Conservation (phyloP, 2,113 vertebrate species). For the Ellobius talpinus region DNA sequence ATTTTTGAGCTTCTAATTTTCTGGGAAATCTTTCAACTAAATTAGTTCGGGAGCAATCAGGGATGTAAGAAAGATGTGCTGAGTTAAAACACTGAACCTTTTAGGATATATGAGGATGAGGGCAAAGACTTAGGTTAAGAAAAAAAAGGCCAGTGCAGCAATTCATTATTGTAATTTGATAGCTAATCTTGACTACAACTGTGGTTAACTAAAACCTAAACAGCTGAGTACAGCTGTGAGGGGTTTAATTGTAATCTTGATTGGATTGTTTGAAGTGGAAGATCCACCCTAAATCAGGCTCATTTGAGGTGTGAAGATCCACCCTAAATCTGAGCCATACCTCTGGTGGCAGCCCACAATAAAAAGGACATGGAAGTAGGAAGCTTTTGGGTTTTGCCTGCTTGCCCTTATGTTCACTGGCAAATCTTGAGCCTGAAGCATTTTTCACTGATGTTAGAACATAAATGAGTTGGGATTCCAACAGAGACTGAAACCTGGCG, state of each 20-base stretch:
- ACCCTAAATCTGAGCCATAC: not conserved
- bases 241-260: not conserved
- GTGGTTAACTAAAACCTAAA: not conserved
- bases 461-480: not conserved
- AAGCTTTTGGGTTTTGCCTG: not conserved
- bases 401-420: not conserved
- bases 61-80: not conserved
- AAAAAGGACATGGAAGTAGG: not conserved
- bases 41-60: not conserved
- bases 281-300: not conserved
- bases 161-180: not conserved
- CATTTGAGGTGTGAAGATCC: not conserved
- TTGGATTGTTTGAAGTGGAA: not conserved
- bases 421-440: not conserved
- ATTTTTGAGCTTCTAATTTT: not conserved
- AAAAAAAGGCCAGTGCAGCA: not conserved
- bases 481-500: not conserved
- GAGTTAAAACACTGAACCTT: not conserved
- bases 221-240: not conserved
- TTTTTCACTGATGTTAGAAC: not conserved
- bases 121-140: not conserved
- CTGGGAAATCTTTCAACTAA: not conserved
- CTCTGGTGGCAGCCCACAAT: not conserved
- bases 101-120: not conserved
- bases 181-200: not conserved